Percentiles rank a stretch among this genome's conserved stretches.
Conservation (phyloP, 2,113 vertebrate species). For the Plectropomus leopardus region DNA sequence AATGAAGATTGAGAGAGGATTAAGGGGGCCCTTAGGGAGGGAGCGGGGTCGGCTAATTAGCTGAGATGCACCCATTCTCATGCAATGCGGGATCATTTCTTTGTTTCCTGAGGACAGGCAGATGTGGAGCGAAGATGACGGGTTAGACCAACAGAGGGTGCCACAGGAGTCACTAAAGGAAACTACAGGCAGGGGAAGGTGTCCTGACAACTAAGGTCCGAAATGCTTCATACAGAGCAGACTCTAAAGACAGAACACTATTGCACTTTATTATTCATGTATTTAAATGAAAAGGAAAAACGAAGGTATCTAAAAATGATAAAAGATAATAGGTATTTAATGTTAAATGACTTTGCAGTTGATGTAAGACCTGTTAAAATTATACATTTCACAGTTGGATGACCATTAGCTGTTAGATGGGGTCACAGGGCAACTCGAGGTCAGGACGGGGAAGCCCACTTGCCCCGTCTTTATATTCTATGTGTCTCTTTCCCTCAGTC, state of each 20-base stretch:
- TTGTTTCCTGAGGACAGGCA: constrained; percentile 56
- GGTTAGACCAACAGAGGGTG: constrained; percentile 71
- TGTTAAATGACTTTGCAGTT: constrained; percentile 51
- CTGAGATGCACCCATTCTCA: constrained; percentile 60
- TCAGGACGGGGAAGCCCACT: constrained; percentile 37
- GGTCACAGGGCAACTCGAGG: constrained; percentile 52
- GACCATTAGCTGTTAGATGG: constrained; percentile 67
- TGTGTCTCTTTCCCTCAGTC: constrained; percentile 45
- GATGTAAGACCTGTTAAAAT: constrained; percentile 67
- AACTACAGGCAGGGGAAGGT: constrained; percentile 36
- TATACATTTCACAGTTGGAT: constrained; percentile 74
- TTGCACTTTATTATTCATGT: constrained; percentile 35
- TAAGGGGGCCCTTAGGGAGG: constrained; percentile 27
- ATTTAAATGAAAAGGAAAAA: constrained; percentile 13
- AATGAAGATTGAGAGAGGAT: constrained; percentile 25
- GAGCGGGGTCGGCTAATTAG: constrained; percentile 42
- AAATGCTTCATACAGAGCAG: constrained; percentile 42
- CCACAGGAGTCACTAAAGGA: constrained; percentile 58
- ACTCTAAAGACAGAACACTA: constrained; percentile 25
- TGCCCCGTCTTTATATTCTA: constrained; percentile 42
- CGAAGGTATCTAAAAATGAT: constrained; percentile 22
- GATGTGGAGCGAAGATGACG: constrained; percentile 61
- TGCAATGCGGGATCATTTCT: constrained; percentile 54
- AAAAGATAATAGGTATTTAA: constrained; percentile 31
- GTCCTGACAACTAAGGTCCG: constrained; percentile 30